These are phyloP conservation scores for Umimayanthus chanpuru DNA, from an alignment of 92 coral and sea anemone species.

Conservation along the genomic window DNA sequence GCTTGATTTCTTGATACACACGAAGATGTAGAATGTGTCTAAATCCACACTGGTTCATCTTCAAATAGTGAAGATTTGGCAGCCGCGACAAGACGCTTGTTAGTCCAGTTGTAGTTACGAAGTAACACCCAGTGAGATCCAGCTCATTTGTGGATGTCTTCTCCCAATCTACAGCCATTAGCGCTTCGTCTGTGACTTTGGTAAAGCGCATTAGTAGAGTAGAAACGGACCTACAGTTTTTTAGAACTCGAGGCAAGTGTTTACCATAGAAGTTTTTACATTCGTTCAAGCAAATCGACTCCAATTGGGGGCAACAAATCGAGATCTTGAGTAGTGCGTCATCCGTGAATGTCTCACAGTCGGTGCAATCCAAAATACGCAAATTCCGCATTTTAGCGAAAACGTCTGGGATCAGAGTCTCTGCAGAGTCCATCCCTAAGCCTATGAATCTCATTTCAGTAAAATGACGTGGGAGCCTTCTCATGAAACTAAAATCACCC, in stretches of 20 bases:
- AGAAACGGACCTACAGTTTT: constrained; percentile 76
- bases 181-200: constrained; percentile 82
- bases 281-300: constrained; percentile 96
- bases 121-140: constrained; percentile 97
- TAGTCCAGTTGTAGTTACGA: constrained; percentile 95
- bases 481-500: constrained; percentile 97
- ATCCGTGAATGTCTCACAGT: constrained; percentile 89
- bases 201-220: constrained; percentile 96
- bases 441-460: constrained; percentile 94
- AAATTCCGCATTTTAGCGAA: constrained; percentile 94
- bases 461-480: constrained; percentile 96
- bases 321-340: constrained; percentile 92
- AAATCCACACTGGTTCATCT: constrained; percentile 99
- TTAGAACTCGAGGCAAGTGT: constrained; percentile 77
- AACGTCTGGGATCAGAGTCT: constrained; percentile 85
- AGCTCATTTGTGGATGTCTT: constrained; percentile 82
- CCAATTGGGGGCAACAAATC: constrained; percentile 86
- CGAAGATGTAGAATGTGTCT: constrained; percentile 92
- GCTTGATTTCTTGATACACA: constrained; percentile 94
- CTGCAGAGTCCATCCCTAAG: constrained; percentile 90
- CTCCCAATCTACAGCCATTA: constrained; percentile 96
- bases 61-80: constrained; percentile 89
- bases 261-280: constrained; percentile 95
- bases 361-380: constrained; percentile 91
- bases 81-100: constrained; percentile 86